A percentile compares a stretch with the other conserved stretches of the same genome.
phyloP scores from a whole-genome alignment of 37 sponge, comb jelly and placozoan genomes.

The Beroe ovata region DNA sequence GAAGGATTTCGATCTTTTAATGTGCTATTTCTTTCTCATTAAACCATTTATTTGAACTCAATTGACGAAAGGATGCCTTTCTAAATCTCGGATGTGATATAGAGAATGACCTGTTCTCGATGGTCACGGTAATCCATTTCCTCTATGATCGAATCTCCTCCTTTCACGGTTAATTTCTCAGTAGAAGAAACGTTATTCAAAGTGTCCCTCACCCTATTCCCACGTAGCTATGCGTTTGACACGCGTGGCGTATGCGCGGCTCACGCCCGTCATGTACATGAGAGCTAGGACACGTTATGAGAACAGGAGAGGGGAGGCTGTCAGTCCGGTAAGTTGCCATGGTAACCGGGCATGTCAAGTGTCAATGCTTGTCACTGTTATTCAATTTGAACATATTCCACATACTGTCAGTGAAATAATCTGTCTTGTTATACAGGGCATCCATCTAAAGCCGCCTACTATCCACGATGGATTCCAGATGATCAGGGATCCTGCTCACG shows the following conservation, averaged over 20 bases:
- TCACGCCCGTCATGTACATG: not conserved
- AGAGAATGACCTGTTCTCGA: too few relatives aligned
- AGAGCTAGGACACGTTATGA: not conserved
- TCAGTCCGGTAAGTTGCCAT: not conserved
- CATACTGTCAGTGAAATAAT: not conserved
- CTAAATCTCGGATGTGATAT: too few relatives aligned
- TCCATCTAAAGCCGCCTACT: not conserved
- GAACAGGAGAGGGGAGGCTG: constrained; percentile 33
- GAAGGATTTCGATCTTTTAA: too few relatives aligned
- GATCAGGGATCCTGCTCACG: not conserved
- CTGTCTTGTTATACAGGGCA: not conserved
- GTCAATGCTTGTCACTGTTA: not conserved
- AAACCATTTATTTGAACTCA: too few relatives aligned
- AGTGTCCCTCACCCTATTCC: too few relatives aligned
- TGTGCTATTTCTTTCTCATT: too few relatives aligned
- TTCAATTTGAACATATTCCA: not conserved
- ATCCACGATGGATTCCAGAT: not conserved
- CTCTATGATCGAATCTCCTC: too few relatives aligned
- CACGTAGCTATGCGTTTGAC: constrained; percentile 22
- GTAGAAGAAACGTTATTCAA: too few relatives aligned
- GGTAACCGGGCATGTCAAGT: not conserved
- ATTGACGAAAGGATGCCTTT: too few relatives aligned
- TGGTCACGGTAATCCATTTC: too few relatives aligned
- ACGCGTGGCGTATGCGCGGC: not conserved
- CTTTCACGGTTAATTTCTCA: too few relatives aligned